Percentiles rank a stretch among this genome's conserved stretches.
phyloP scores from a whole-genome alignment of 2,113 vertebrate genomes.

The Caretta caretta region DNA sequence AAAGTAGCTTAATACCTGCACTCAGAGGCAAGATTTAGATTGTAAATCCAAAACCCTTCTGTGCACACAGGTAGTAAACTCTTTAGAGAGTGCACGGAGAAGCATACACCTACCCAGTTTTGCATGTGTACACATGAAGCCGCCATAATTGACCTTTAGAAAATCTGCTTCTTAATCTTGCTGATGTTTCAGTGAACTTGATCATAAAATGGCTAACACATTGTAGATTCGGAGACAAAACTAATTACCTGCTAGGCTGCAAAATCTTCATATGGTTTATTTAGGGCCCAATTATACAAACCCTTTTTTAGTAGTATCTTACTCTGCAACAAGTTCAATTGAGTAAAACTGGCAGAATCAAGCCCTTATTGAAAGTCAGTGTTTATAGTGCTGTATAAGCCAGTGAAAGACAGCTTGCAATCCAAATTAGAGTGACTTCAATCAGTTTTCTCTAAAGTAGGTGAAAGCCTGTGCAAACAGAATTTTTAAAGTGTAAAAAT shows the following conservation, averaged over 20 bases:
- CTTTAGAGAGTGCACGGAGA: neutral
- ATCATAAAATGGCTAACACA: neutral
- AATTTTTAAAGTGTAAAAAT: neutral
- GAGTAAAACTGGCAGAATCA: neutral
- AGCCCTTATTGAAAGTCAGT: neutral
- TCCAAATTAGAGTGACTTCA: neutral
- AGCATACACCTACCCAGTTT: neutral
- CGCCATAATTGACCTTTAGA: accelerated
- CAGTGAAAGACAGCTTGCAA: neutral
- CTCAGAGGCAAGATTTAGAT: neutral
- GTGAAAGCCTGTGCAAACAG: neutral
- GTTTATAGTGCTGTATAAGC: neutral
- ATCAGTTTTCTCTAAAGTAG: neutral
- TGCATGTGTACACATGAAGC: neutral
- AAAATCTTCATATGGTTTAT: neutral
- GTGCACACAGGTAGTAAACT: neutral
- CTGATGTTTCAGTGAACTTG: neutral
- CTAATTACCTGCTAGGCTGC: neutral
- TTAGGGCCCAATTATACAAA: neutral
- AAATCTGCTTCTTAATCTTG: neutral
- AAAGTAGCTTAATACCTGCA: neutral
- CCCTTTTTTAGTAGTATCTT: neutral
- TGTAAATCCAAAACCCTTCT: neutral
- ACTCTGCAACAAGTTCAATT: neutral
- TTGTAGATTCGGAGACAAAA: neutral